These are phyloP conservation scores for Percina caprodes DNA, from an alignment of 2,113 vertebrate genomes.

Conservation along the genomic window DNA sequence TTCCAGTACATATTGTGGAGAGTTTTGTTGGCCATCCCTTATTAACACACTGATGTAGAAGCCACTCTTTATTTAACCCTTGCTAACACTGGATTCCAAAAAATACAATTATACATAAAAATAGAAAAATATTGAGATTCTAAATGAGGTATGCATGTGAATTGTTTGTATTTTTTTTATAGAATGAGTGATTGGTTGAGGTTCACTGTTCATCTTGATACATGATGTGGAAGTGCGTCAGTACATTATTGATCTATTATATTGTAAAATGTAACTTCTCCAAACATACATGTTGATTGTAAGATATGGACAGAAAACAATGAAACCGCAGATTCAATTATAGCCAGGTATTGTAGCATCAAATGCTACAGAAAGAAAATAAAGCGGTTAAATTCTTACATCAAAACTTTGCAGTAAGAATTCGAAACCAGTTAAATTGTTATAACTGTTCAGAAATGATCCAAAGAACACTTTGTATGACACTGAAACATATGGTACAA, in stretches of 20 bases:
- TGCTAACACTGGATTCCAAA: conserved; percentile 28
- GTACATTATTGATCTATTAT: background rate
- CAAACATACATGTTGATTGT: background rate
- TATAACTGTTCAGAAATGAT: background rate
- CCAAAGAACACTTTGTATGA: background rate
- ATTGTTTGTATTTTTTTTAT: background rate
- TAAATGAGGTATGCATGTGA: background rate
- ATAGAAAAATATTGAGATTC: no score
- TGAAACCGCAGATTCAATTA: background rate
- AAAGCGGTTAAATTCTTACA: background rate
- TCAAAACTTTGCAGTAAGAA: background rate
- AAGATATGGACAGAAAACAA: background rate
- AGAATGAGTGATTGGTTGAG: background rate
- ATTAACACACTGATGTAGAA: conserved; percentile 46
- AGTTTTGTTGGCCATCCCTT: conserved; percentile 54
- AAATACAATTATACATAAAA: background rate
- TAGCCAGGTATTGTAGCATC: background rate
- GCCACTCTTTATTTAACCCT: conserved; percentile 1
- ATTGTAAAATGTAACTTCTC: background rate
- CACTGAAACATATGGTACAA: background rate
- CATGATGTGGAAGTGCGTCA: background rate
- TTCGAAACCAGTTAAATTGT: background rate
- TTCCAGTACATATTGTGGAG: conserved; percentile 76
- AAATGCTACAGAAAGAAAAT: background rate
- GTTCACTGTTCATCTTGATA: background rate